Base-by-base conservation (phyloP, 2,113 vertebrate species). In the Tamias sibiricus region DNA sequence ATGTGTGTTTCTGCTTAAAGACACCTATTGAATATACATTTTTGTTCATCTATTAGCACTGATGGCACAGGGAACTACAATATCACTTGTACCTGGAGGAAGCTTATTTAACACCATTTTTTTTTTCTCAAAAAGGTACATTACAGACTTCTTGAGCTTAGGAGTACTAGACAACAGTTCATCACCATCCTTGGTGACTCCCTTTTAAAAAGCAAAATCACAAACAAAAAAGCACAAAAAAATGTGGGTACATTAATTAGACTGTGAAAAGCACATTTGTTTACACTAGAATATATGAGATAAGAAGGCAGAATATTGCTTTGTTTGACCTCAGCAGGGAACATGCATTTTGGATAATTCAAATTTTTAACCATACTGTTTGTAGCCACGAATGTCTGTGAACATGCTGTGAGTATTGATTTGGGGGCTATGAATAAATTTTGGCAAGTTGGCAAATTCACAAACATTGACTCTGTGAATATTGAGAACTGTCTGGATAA, bases 1-100 rank as follows among this genome's bases (percentile, higher is more conserved):
- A 64, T 68, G 13, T 66, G 17, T 84, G 28, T 62, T 90, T 83
- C 80, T 95, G 69, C 49, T 75, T 84, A 75, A n/a, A 86, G 82
- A 64, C 9, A 47, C 28, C 28, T 85, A 57, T 90, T 68, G 64
- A 90, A 81, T 68, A 82, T 64, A 47, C 40, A 71, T 6, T 57
- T 49, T 49, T 37, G n/a, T 62, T 72, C 69, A 90, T 84, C 76
- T 35, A 80, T 62, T 90, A 93, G 80, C 77, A 88, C 26, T 44
- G 24, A 85, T 49, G 40, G 6, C 49, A 49, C 24, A 92, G 28
- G 8, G 30, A 85, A 57, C 6, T 81, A 17, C 62, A 74, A 22
- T 57, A 4, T n/a, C 81, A 40, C 10, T 54, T 47, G 59, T 28
- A 6, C 40, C n/a, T 87, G 52, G 95, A 59, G 59, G 66, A 90